Conservation (phyloP, 1,140 invertebrate species). For the Conus ventricosus region DNA sequence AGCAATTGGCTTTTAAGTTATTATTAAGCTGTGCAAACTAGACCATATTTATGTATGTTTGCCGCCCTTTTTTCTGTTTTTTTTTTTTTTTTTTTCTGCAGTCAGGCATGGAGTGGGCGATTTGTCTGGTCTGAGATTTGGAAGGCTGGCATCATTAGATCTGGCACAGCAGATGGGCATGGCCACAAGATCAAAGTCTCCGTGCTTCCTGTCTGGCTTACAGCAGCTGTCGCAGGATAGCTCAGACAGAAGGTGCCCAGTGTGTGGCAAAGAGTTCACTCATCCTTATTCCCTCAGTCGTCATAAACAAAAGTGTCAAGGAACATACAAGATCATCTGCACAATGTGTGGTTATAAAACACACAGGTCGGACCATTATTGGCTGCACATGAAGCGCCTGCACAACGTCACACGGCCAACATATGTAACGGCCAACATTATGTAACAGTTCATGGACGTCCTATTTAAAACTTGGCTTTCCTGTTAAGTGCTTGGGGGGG, state of each 20-base stretch:
- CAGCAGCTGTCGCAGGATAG: not conserved
- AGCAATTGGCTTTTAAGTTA: too few species aligned
- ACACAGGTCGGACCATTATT: conserved; percentile 36
- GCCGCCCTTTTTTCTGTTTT: not conserved
- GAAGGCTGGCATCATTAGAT: not conserved
- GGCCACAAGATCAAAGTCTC: not conserved
- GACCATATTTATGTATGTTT: too few species aligned
- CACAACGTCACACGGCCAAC: conserved; percentile 5
- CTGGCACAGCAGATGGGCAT: not conserved
- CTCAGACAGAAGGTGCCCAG: conserved; percentile 4
- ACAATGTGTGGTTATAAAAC: conserved; percentile 32
- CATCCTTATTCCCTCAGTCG: conserved; percentile 33
- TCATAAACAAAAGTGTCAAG: conserved; percentile 41
- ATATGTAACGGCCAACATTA: not conserved
- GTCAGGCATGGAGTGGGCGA: not conserved
- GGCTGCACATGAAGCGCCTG: conserved; percentile 31
- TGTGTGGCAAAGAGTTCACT: conserved; percentile 37
- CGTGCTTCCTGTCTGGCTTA: not conserved
- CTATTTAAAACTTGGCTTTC: not conserved
- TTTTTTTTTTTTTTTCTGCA: conserved; percentile 2
- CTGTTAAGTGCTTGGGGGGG: not conserved
- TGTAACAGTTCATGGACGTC: not conserved
- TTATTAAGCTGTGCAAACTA: too few species aligned
- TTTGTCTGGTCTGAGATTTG: not conserved
- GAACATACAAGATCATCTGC: conserved; percentile 32